These are phyloP conservation scores for Cassiopea andromeda DNA, from an alignment of 30 jellyfish, hydroid and myxozoan genomes.

Conservation along the genomic window DNA sequence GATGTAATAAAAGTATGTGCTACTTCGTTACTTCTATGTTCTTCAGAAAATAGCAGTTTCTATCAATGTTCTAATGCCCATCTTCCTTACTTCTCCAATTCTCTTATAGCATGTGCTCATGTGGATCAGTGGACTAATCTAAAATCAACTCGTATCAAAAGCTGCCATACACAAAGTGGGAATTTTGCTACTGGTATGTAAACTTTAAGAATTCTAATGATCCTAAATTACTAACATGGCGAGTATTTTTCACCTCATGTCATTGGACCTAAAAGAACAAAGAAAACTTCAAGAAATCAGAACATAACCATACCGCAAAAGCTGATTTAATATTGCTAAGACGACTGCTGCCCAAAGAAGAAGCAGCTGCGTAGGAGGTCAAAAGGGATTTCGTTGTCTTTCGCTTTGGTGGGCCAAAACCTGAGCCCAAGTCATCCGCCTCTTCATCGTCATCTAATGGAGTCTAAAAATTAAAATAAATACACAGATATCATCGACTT, in stretches of 20 bases:
- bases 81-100: neutral
- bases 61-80: too few relatives aligned
- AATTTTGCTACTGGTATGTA: too few relatives aligned
- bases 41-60: too few relatives aligned
- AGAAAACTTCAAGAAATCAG: neutral
- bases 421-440: slow-evolving; percentile 70
- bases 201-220: too few relatives aligned
- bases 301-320: slow-evolving; percentile 60
- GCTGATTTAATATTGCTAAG: slow-evolving; percentile 87
- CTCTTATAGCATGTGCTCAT: neutral
- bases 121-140: neutral
- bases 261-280: too few relatives aligned
- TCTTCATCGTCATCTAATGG: slow-evolving; percentile 93
- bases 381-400: slow-evolving; percentile 79
- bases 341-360: slow-evolving; percentile 77
- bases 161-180: too few relatives aligned
- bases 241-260: too few relatives aligned
- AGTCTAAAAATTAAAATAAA: slow-evolving; percentile 10
- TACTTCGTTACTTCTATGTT: too few relatives aligned
- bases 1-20: too few relatives aligned
- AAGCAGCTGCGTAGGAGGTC: slow-evolving; percentile 89
- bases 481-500: neutral
- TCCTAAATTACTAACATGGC: too few relatives aligned
- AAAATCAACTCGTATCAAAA: too few relatives aligned
- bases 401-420: slow-evolving; percentile 45